Evolutionary conservation across 2,888 invertebrate genomes (phyloP), one percentile per base, ranked within the genome.

Genomic region (Lymantria monacha): DNA sequence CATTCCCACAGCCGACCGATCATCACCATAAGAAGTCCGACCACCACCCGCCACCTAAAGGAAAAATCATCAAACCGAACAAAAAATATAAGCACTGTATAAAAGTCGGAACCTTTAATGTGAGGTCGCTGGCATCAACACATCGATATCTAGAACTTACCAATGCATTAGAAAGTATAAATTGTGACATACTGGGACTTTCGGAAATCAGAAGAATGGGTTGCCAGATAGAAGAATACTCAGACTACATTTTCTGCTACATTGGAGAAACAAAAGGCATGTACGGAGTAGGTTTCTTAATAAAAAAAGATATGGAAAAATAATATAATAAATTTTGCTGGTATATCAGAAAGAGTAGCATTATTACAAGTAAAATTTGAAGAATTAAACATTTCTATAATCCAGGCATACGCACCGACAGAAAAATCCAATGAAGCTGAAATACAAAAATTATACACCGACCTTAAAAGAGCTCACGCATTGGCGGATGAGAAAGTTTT

Each of bases 91-190:
- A 9, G 7, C 3, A 42, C 1, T 3, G 10, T 7, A 8, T 22
- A 15, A 12, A 22, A 14, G 8, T n/a, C n/a, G n/a, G 48, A 10
- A 57, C 53, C 33, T 53, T 48, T 36, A 57, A 60, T 37, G 53
- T 36, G 9, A 8, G 53, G 14, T 55, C 55, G 1, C 14, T 13
- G 11, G 3, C 11, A 37, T 45, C 44, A 45, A 12, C 8, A 10
- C 13, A 36, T 14, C 7, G n/a, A 9, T 10, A 15, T 31, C 5
- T 37, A 22, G 15, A 37, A 33, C 36, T 45, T 14, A 11, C 5
- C 10, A 36, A 22, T 14, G 15, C 44, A 13, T 11, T 37, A 15
- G 11, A 30, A 22, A 45, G 1, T 7, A 45, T 45, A 1, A 37
- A 45, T 7, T 45, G 22, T 45, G 37, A 37, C n/a, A 40, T 40